Conservation (phyloP, 2,888 invertebrate genomes). For the Euplexia lucipara region DNA sequence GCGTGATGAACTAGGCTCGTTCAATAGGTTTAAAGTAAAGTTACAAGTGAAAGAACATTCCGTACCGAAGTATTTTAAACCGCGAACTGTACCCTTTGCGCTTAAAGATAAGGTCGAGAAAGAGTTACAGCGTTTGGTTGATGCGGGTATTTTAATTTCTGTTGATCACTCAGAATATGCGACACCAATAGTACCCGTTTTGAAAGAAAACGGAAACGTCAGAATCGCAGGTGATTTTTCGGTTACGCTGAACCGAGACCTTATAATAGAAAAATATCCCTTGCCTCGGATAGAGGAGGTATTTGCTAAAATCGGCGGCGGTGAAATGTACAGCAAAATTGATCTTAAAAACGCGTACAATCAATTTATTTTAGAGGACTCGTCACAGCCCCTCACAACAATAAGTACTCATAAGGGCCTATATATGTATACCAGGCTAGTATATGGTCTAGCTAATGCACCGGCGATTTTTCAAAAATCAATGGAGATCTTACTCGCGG, state of each 20-base stretch:
- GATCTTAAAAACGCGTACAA: slow-evolving; percentile 9
- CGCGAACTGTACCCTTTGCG: background rate
- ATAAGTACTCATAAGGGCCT: slow-evolving; percentile 8
- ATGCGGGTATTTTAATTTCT: background rate
- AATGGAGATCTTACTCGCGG: background rate
- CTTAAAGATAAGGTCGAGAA: slow-evolving; percentile 3
- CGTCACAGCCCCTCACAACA: background rate
- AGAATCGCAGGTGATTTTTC: slow-evolving; percentile 8
- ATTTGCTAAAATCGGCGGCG: slow-evolving; percentile 4
- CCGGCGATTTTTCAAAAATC: background rate
- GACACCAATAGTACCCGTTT: slow-evolving; percentile 9
- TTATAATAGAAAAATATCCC: slow-evolving; percentile 8
- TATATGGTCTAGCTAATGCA: too few species aligned
- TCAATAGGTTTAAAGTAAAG: background rate
- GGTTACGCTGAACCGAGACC: slow-evolving; percentile 13
- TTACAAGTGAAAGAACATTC: background rate
- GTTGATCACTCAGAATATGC: background rate
- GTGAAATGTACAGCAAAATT: background rate
- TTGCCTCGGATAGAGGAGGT: slow-evolving; percentile 1
- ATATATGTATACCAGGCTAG: background rate
- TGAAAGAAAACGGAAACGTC: slow-evolving; percentile 6
- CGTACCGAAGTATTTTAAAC: background rate
- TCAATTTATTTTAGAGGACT: background rate
- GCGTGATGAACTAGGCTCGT: slow-evolving; percentile 3
- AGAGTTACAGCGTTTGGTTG: slow-evolving; percentile 2